These are phyloP conservation scores for Pyrgilauda ruficollis DNA, from an alignment of 2,113 vertebrate genomes.

Conservation along the genomic window DNA sequence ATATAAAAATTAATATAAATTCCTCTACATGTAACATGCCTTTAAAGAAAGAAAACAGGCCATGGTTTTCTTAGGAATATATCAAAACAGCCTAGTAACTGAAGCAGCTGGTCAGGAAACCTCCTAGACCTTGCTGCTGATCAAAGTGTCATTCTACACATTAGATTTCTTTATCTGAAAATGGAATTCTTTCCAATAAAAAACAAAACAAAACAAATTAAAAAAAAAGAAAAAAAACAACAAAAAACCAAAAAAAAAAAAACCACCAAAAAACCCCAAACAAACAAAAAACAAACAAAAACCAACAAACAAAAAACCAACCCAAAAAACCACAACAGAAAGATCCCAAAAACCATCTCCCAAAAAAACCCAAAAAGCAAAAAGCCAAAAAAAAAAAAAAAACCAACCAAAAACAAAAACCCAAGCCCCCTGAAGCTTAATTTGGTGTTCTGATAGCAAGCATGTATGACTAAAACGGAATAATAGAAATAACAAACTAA, in stretches of 20 bases:
- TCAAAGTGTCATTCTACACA: neutral
- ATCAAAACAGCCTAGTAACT: neutral
- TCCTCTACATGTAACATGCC: neutral
- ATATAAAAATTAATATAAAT: neutral
- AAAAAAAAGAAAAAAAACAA: neutral
- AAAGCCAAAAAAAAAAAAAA: neutral
- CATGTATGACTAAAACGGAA: neutral
- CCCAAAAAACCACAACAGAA: neutral
- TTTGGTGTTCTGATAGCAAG: neutral
- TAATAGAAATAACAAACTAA: neutral
- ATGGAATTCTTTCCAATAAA: neutral
- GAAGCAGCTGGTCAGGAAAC: neutral
- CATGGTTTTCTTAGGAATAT: neutral
- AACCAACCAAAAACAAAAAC: neutral
- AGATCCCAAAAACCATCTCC: too few relatives aligned
- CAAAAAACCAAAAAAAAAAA: too few relatives aligned
- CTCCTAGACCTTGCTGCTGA: neutral
- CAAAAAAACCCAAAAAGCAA: neutral
- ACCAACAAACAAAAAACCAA: neutral
- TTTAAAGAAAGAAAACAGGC: neutral
- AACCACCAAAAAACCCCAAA: too few relatives aligned
- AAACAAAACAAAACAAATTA: neutral
- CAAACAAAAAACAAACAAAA: too few relatives aligned
- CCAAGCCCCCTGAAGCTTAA: neutral
- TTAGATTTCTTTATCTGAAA: neutral